Evolutionary conservation across 2,797 vertebrate species (phyloP), one percentile per base, ranked within the genome.

Genomic region (Tympanoctomys barrerae): DNA sequence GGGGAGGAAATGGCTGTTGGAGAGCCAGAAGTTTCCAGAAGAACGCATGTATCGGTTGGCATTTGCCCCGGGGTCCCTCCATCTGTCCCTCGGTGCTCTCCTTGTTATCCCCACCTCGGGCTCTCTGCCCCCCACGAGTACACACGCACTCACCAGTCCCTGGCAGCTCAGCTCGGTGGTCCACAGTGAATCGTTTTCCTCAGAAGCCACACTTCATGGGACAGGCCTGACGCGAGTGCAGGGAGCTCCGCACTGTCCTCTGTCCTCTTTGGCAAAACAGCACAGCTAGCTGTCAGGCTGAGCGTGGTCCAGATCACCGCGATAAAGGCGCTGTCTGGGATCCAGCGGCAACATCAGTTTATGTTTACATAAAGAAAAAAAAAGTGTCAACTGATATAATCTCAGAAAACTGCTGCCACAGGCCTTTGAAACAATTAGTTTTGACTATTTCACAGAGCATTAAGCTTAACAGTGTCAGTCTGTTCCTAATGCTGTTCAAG

Each of bases 371-470:
- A 93, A 84, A 95, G 91, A 33, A 49, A 49, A 62, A 94, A 89
- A 97, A 87, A 84, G 39, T 92, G 73, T 95, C 8, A 1, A 92
- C 85, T 96, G 96, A 96, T 96, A 96, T 28, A 87, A 97, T 95
- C 94, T 96, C 79, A 54, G 96, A 97, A 96, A 96, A 97, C 96
- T 97, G 96, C 96, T 96, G 94, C 96, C 95, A 97, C 94, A 94
- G 96, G 94, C 87, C 83, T 98, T 96, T 96, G 96, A 96, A 95
- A 93, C 93, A 96, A 97, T 98, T 97, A 96, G 95, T 95, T 97
- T 85, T 96, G 70, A 95, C 87, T 78, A 92, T 97, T 97, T 98
- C 97, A 97, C 97, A 97, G 96, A 91, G 92, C 97, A 96, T 97
- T 97, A 96, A 96, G 94, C 95, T 96, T 96, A 96, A 96, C 97